A percentile compares a stretch with the other conserved stretches of the same genome.
phyloP scores from a whole-genome alignment of 2,113 vertebrate species.

The Leucoraja erinaceus region DNA sequence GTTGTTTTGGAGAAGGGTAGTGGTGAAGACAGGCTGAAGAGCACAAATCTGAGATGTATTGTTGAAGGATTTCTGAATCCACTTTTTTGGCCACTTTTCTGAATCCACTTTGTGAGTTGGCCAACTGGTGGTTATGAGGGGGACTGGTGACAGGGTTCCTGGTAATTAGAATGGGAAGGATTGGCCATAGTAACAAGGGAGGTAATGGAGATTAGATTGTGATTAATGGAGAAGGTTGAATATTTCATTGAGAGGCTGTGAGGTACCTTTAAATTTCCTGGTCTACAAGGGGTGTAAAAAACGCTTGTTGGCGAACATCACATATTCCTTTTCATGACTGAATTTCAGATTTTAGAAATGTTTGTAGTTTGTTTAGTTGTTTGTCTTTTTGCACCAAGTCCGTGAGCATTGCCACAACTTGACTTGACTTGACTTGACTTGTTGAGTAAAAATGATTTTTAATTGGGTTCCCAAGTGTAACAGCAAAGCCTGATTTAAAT shows the following conservation, averaged over 20 bases:
- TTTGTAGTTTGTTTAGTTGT: too few species aligned
- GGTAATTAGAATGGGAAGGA: background rate
- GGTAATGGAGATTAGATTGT: background rate
- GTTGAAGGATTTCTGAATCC: background rate
- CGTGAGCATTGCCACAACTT: too few species aligned
- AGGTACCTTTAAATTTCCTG: background rate
- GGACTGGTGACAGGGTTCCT: background rate
- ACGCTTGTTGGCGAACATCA: too few species aligned
- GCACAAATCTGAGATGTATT: too few species aligned
- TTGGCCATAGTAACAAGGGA: background rate
- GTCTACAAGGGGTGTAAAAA: background rate
- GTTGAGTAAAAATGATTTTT: background rate
- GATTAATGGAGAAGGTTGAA: background rate
- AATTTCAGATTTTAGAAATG: background rate
- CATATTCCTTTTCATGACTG: background rate
- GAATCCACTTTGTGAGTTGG: background rate
- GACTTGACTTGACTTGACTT: too few species aligned
- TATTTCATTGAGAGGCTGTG: background rate
- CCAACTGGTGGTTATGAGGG: background rate
- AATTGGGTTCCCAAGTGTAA: too few species aligned
- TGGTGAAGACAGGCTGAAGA: too few species aligned
- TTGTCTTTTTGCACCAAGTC: too few species aligned
- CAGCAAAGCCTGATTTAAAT: background rate
- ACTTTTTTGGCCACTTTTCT: background rate
- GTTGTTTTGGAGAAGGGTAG: too few species aligned